phyloP scores from a whole-genome alignment of 2,113 vertebrate species.

The Capricornis sumatraensis region DNA sequence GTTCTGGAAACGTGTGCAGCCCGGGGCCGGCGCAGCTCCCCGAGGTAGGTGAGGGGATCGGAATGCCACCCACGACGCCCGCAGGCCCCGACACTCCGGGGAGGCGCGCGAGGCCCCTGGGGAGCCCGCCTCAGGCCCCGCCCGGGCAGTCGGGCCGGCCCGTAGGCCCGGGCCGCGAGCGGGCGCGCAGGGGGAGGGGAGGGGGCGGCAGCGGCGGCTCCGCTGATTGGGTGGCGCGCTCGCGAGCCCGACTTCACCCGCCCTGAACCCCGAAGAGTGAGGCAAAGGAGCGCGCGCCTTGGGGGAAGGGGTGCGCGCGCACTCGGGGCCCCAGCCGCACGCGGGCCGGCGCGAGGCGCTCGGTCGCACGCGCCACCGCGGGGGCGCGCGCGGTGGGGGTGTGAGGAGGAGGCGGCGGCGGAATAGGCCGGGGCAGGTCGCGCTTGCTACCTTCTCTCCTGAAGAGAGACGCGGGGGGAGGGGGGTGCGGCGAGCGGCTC shows the following conservation, averaged over 20 bases:
- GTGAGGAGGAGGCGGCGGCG: slow-evolving; percentile 65
- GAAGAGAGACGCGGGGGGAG: slow-evolving; percentile 61
- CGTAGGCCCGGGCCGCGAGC: slow-evolving; percentile 46
- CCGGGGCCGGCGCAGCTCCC: background rate
- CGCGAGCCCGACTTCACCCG: slow-evolving; percentile 71
- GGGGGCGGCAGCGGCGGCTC: slow-evolving; percentile 38
- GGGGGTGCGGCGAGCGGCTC: slow-evolving; percentile 63
- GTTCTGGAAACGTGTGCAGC: background rate
- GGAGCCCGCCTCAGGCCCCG: slow-evolving; percentile 54
- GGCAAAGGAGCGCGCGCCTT: slow-evolving; percentile 59
- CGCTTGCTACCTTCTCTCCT: slow-evolving; percentile 55
- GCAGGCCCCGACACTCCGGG: slow-evolving; percentile 23
- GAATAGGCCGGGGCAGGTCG: slow-evolving; percentile 72
- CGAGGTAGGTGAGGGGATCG: slow-evolving; percentile 42
- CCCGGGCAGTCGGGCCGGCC: slow-evolving; percentile 44
- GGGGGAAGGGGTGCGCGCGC: slow-evolving; percentile 57
- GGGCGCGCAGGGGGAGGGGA: slow-evolving; percentile 27
- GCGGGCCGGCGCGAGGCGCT: slow-evolving; percentile 66
- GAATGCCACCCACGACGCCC: slow-evolving; percentile 67
- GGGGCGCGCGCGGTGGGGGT: slow-evolving; percentile 73
- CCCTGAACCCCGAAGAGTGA: slow-evolving; percentile 77
- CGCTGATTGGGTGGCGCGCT: slow-evolving; percentile 67
- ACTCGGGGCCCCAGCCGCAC: slow-evolving; percentile 47
- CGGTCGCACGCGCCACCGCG: slow-evolving; percentile 64
- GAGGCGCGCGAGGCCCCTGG: slow-evolving; percentile 63